Conservation (phyloP, 2,113 vertebrate genomes). For the Phasianus colchicus region DNA sequence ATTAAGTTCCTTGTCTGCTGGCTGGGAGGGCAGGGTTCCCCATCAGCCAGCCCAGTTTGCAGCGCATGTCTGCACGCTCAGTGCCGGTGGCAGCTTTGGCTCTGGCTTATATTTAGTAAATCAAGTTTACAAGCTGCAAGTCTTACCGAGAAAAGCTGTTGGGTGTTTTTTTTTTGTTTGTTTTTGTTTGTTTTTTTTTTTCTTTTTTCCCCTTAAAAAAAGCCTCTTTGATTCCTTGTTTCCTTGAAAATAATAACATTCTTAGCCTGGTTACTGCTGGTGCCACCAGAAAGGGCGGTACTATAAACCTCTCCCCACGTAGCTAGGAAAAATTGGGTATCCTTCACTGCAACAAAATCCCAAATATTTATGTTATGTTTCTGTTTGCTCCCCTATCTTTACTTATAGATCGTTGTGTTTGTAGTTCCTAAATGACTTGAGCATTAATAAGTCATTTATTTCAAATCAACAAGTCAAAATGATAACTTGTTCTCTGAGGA, state of each 20-base stretch:
- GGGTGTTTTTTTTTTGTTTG: neutral
- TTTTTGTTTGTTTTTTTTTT: neutral
- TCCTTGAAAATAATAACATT: neutral
- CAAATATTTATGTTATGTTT: conserved; percentile 19
- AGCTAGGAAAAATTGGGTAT: neutral
- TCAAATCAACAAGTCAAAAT: neutral
- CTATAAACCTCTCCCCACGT: neutral
- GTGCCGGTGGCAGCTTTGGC: neutral
- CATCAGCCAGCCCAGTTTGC: neutral
- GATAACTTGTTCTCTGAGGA: neutral
- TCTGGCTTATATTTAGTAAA: neutral
- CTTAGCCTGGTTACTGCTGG: neutral
- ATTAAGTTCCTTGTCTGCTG: neutral
- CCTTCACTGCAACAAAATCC: neutral
- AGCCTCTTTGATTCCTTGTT: neutral
- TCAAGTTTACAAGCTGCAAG: neutral
- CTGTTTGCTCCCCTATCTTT: neutral
- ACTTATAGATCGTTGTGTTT: neutral
- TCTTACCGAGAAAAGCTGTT: neutral
- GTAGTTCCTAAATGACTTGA: conserved; percentile 26
- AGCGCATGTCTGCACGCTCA: accelerated
- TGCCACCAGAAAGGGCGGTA: neutral
- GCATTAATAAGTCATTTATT: neutral
- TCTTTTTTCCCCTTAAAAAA: neutral
- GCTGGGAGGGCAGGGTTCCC: neutral